Conservation (phyloP, 2,888 invertebrate species). For the Pediacus dermestoides region DNA sequence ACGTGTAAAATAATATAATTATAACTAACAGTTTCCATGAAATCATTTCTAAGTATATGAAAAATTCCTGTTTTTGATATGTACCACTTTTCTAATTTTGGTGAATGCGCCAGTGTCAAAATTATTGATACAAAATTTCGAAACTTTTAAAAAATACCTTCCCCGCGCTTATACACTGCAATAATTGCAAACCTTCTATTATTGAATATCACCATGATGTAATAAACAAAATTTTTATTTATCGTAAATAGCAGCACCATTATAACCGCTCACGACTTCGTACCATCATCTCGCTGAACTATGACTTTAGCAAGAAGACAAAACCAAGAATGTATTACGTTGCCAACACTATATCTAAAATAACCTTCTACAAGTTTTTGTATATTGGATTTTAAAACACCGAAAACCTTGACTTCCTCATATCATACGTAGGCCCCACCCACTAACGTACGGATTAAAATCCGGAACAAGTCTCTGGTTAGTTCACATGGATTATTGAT, state of each 20-base stretch:
- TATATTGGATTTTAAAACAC: too few relatives aligned
- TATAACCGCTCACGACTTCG: neutral
- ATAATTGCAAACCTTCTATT: neutral
- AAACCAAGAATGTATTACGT: neutral
- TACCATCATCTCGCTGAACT: conserved; percentile 3
- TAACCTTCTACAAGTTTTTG: too few relatives aligned
- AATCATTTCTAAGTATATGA: too few relatives aligned
- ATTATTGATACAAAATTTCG: too few relatives aligned
- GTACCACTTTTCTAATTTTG: too few relatives aligned
- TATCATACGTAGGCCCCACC: conserved; percentile 1
- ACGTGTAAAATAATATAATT: too few relatives aligned
- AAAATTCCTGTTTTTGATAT: too few relatives aligned
- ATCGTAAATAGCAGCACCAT: conserved; percentile 1
- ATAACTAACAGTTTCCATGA: too few relatives aligned
- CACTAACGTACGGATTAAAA: neutral
- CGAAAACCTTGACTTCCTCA: conserved; percentile 6
- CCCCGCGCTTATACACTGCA: too few relatives aligned
- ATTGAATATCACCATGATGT: conserved; percentile 3
- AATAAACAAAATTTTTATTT: conserved; percentile 1
- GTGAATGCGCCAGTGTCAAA: too few relatives aligned
- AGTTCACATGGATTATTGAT: conserved; percentile 4
- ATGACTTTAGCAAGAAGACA: neutral
- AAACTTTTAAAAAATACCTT: too few relatives aligned
- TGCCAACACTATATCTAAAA: too few relatives aligned
- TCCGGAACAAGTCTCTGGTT: conserved; percentile 6